A percentile compares a stretch with the other conserved stretches of the same genome.
These are phyloP conservation scores for Hystrix brachyura DNA, from an alignment of 2,113 vertebrate species.

Conservation along the genomic window DNA sequence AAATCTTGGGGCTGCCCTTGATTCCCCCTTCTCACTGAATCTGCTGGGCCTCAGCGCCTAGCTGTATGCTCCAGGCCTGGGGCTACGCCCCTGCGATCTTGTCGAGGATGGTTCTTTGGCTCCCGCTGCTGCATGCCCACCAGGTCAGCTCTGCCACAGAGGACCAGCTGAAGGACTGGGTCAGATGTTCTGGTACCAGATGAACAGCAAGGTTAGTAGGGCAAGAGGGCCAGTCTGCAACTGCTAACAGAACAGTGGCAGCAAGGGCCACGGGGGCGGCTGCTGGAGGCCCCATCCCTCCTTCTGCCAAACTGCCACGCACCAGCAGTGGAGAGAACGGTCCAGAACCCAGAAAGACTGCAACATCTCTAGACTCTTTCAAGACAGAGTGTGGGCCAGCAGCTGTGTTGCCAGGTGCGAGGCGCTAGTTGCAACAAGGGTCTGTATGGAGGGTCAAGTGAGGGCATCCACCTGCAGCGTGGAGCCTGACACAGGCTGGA, in stretches of 20 bases:
- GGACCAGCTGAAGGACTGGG: not conserved
- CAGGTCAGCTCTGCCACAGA: not conserved
- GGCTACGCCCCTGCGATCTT: not conserved
- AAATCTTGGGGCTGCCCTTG: not conserved
- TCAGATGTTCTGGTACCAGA: not conserved
- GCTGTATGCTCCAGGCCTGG: not conserved
- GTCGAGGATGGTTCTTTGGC: not conserved
- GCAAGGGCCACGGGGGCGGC: not conserved
- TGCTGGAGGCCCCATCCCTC: not conserved
- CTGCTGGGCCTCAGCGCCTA: not conserved
- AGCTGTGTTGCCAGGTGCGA: fast-evolving
- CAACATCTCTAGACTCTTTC: not conserved
- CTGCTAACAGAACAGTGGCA: not conserved
- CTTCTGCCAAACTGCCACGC: not conserved
- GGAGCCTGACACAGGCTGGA: not conserved
- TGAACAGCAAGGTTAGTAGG: not conserved
- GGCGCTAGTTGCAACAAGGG: fast-evolving
- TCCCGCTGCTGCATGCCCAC: not conserved
- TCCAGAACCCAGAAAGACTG: not conserved
- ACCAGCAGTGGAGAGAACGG: not conserved
- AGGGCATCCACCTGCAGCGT: not conserved
- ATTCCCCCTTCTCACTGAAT: not conserved
- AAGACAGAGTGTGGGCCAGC: not conserved
- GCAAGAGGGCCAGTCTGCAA: too few relatives aligned
- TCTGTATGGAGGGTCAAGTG: not conserved